Evolutionary conservation across 2,888 invertebrate species (phyloP).

Genomic region (Cheilosia soror): DNA sequence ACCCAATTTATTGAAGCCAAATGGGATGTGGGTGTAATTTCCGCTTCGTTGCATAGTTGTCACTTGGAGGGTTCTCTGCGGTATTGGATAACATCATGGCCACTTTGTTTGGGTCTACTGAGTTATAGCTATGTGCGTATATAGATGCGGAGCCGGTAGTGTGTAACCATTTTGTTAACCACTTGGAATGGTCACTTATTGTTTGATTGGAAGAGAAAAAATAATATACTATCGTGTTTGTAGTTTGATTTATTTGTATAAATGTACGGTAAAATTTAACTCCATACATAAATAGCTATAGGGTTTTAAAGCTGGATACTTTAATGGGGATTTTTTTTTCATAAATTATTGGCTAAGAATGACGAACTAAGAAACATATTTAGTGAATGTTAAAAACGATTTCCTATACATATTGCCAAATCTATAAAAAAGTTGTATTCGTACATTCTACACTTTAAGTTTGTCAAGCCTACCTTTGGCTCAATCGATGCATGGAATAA

Average conservation of each 20-base stretch:
- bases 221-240: background rate
- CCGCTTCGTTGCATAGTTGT: conserved; percentile 33
- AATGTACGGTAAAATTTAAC: background rate
- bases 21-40: conserved; percentile 46
- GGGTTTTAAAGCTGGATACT: no score
- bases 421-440: no score
- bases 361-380: no score
- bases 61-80: conserved; percentile 34
- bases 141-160: conserved; percentile 8
- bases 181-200: conserved; percentile 16
- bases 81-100: conserved; percentile 26
- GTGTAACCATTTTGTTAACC: conserved; percentile 14
- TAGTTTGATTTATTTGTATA: background rate
- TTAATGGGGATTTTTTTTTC: no score
- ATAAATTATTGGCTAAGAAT: no score
- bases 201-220: background rate
- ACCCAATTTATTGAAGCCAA: conserved; percentile 44
- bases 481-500: no score
- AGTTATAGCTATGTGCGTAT: conserved; percentile 20
- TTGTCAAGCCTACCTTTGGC: no score
- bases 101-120: conserved; percentile 32
- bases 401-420: no score
- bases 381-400: no score
- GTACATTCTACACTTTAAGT: no score
- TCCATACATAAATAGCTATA: background rate